phyloP scores from a whole-genome alignment of 2,888 invertebrate species.

The Trisateles emortualis region DNA sequence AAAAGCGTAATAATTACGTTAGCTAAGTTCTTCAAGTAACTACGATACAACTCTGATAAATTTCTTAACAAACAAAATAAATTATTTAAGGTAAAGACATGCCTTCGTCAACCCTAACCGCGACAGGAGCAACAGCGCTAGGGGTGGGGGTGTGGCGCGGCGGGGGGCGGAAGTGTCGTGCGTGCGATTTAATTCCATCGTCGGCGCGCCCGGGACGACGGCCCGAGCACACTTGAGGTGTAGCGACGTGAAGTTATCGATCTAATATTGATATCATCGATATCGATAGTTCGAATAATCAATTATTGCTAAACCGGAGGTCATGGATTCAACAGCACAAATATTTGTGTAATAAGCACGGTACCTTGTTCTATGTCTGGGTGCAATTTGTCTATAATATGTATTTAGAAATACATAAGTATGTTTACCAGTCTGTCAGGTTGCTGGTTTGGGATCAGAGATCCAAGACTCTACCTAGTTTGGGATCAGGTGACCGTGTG shows the following conservation, averaged over 20 bases:
- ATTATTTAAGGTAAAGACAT: slow-evolving; percentile 2
- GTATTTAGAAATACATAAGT: no score
- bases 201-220: slow-evolving; percentile 71
- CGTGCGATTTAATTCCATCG: slow-evolving; percentile 87
- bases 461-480: no score
- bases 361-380: no score
- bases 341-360: no score
- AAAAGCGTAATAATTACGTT: no score
- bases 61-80: slow-evolving; percentile 5
- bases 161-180: slow-evolving; percentile 79
- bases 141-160: slow-evolving; percentile 45
- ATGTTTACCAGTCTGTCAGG: no score
- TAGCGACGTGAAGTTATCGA: slow-evolving; percentile 29
- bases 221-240: slow-evolving; percentile 46
- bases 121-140: slow-evolving; percentile 46
- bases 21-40: background rate
- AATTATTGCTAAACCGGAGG: no score
- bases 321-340: no score
- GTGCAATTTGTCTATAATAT: no score
- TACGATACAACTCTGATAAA: background rate
- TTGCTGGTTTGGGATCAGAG: no score
- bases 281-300: slow-evolving; percentile 39
- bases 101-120: slow-evolving; percentile 33
- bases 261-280: slow-evolving; percentile 9
- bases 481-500: no score